Conservation (phyloP, 2,888 invertebrate species). For the Pycnomerus fuliginosus region DNA sequence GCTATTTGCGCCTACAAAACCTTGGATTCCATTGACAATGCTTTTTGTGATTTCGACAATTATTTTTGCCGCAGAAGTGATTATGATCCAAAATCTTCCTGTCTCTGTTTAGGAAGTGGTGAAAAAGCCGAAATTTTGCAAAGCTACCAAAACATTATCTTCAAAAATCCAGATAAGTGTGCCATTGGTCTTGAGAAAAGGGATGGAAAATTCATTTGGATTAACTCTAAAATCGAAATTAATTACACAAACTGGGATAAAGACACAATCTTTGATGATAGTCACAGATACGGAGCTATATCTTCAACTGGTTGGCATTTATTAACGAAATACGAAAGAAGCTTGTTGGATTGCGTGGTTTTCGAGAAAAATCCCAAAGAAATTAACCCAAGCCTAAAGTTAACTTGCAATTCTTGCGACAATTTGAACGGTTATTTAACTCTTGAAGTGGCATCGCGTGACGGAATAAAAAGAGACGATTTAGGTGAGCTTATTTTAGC, state of each 20-base stretch:
- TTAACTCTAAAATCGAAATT: conserved; percentile 2
- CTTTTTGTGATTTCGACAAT: no score
- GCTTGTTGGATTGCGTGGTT: no score
- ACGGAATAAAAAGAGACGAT: no score
- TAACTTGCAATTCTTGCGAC: no score
- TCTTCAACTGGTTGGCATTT: no score
- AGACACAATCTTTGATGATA: conserved; percentile 15
- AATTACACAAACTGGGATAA: conserved; percentile 13
- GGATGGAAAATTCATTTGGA: conserved; percentile 22
- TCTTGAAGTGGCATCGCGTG: no score
- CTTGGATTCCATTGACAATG: no score
- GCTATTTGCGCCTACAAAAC: conserved; percentile 35
- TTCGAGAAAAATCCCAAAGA: no score
- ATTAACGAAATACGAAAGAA: no score
- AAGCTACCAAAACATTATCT: conserved; percentile 36
- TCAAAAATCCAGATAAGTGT: conserved; percentile 27
- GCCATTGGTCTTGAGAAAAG: conserved; percentile 11
- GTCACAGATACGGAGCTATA: no score
- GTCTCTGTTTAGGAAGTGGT: conserved; percentile 34
- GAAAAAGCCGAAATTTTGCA: conserved; percentile 31
- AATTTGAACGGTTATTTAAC: neutral
- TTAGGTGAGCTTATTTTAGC: conserved; percentile 17
- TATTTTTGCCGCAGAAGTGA: conserved; percentile 30
- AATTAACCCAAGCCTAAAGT: no score
- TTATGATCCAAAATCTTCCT: conserved; percentile 29